A percentile compares a stretch with the other conserved stretches of the same genome.
Evolutionary conservation across 2,113 vertebrate genomes (phyloP).

Genomic region (Chloroceryle aenea): DNA sequence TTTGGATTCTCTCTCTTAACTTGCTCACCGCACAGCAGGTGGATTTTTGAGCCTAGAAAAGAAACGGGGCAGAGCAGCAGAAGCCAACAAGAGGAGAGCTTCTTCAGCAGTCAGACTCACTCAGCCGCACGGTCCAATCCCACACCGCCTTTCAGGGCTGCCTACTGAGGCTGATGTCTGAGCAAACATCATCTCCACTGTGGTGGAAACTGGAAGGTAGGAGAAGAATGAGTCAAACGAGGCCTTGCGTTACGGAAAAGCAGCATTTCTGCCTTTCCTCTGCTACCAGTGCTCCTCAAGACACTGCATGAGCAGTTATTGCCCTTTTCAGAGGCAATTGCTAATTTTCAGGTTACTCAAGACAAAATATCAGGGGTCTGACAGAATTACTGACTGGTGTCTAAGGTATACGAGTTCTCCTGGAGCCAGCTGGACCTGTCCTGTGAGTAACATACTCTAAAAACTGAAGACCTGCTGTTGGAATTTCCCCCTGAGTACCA

Average conservation of each 20-base stretch:
- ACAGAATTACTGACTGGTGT: neutral
- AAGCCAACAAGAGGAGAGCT: neutral
- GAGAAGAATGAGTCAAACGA: neutral
- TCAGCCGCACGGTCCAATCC: fast-evolving
- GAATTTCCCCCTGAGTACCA: neutral
- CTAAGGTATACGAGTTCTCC: neutral
- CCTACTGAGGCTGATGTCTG: neutral
- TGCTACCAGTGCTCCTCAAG: neutral
- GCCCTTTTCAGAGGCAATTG: neutral
- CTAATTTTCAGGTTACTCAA: neutral
- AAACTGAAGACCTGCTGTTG: neutral
- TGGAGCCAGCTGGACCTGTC: neutral
- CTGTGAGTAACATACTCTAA: neutral
- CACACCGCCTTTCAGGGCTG: neutral
- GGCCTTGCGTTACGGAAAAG: neutral
- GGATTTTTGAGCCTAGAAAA: neutral
- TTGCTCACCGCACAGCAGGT: neutral
- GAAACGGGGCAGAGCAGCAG: neutral
- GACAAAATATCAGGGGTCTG: neutral
- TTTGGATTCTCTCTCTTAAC: neutral
- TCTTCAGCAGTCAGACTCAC: too few species aligned
- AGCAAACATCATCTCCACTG: neutral
- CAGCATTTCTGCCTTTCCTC: neutral
- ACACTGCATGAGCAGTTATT: fast-evolving
- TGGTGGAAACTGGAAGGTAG: neutral